Base-by-base conservation (phyloP, 2,797 vertebrate genomes). In the Paedocypris micromegethes region DNA sequence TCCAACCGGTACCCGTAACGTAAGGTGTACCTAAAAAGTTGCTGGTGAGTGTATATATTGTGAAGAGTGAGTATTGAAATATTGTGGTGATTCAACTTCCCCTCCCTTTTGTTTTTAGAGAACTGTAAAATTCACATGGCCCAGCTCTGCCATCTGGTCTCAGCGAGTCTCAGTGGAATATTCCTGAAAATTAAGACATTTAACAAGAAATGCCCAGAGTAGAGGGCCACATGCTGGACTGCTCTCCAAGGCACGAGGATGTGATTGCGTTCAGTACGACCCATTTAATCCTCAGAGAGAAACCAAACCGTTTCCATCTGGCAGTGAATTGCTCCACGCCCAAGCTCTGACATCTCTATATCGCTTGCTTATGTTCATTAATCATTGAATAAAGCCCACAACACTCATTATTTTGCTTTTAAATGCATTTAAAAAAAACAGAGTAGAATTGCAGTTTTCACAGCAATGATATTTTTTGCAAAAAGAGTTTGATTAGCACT, bases 121-220 rank as follows among this genome's bases (percentile, higher is more conserved):
- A 60, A 54, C 47, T 49, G 55, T 53, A 38, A 56, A 37, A 57
- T 42, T 3, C 40, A 57, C 57, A 42, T 71, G 6, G 38, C 52
- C 47, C n/a, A 52, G 38, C n/a, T 52, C 23, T 50, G 6, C 37
- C 56, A 64, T 65, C 55, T 69, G 66, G 49, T 60, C 50, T 49
- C 45, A 53, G 44, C 54, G 49, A 52, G 42, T 53, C 62, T 54
- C 50, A 45, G 50, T 64, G 41, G 62, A 51, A 38, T n/a, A 49
- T 64, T 64, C 62, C 50, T 54, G 42, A 46, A 64, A 64, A 64
- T 64, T 64, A 64, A 64, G 62, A 64, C 42, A n/a, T 64, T 64
- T 64, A 54, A 43, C 5, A 1, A 64, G 62, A 64, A 8, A 53
- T 45, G 62, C 23, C 64, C 53, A 58, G 54, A 48, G 46, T 56